Base-by-base conservation (phyloP, 2,888 invertebrate genomes). In the Orthosia gracilis region DNA sequence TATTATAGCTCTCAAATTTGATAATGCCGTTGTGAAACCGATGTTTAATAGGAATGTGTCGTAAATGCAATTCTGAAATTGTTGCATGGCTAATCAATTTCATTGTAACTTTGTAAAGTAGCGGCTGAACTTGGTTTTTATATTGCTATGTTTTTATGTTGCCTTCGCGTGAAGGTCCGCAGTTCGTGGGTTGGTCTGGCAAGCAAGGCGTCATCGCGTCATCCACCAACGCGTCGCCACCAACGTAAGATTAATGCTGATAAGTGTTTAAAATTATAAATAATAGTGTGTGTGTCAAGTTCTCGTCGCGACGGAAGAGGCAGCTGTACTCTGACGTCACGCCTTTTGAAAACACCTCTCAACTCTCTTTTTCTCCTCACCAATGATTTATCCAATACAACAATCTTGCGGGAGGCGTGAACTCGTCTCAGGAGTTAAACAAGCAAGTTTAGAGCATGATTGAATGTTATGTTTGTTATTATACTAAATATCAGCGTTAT, bases 261-360 rank as follows among this genome's bases (percentile, higher is more conserved):
- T 88, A 87, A 89, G 78, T 82, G 83, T 90, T 89, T 87, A 87
- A 87, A 88, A 86, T 82, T 73, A 85, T 78, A 83, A 82, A 87
- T 82, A 80, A 75, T 83, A 67, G 77, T 58, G 71, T 74, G 73
- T 79, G 79, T 84, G 89, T 91, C 89, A 86, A 88, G 87, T 87
- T 78, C 78, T 78, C 77, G 87, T 83, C 85, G 82, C 78, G 89
- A 90, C 86, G 85, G 73, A 74, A 80, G 81, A 79, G 88, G 89
- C 94, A 93, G 93, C 91, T 92, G 94, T 80, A 87, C 63, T 78
- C 81, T 86, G 87, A 90, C 92, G 91, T 92, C 92, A 93, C 81
- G 15, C 73, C 77, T 85, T 87, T 87, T 85, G 88, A 86, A 90
- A 91, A 90, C 86, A 83, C 84, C 84, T 86, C 89, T 85, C 82